phyloP scores from a whole-genome alignment of 2,797 vertebrate species.

The Eurystomus glaucurus region DNA sequence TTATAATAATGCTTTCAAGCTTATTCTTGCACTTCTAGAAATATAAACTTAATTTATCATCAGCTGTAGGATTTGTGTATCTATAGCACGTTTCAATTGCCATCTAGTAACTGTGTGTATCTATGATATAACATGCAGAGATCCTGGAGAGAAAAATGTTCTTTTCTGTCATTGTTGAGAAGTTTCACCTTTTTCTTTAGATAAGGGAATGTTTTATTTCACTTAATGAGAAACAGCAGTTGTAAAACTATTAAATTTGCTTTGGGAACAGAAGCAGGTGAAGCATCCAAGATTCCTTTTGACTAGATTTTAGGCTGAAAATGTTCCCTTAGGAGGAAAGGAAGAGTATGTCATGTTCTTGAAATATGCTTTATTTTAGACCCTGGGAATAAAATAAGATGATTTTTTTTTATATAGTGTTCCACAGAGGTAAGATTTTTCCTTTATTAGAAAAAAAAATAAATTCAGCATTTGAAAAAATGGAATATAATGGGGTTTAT shows the following conservation, averaged over 20 bases:
- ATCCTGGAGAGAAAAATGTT: background rate
- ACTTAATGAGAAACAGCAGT: background rate
- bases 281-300: conserved; percentile 36
- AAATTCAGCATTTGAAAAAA: background rate
- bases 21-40: background rate
- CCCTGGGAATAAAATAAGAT: background rate
- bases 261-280: conserved; percentile 44
- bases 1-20: background rate
- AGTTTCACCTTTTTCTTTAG: background rate
- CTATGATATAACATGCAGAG: background rate
- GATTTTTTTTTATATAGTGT: background rate
- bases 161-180: background rate
- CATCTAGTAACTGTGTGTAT: accelerated
- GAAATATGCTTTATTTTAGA: background rate
- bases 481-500: background rate
- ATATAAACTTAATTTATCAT: background rate
- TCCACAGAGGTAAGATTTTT: background rate
- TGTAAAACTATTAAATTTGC: background rate
- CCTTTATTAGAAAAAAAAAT: background rate
- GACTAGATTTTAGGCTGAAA: background rate
- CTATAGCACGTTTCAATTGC: background rate
- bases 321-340: background rate
- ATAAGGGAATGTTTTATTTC: background rate
- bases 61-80: background rate
- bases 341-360: conserved; percentile 34